Percentiles rank a stretch among this genome's conserved stretches.
phyloP scores from a whole-genome alignment of 92 coral and sea anemone genomes.

The Porites rus region DNA sequence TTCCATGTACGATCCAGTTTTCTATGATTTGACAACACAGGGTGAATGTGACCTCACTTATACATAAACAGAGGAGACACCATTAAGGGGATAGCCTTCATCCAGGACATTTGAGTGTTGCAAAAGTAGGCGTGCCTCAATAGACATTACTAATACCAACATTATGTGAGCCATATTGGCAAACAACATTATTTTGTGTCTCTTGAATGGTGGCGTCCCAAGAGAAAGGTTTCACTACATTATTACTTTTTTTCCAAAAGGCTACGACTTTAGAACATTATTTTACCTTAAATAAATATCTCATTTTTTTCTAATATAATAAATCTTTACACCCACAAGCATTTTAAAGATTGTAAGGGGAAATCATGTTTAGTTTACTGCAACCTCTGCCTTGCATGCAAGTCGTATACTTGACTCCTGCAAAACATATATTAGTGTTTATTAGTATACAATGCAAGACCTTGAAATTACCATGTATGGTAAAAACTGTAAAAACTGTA shows the following conservation, averaged over 20 bases:
- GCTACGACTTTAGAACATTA: not conserved
- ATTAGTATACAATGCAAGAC: not conserved
- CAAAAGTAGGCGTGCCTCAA: no score
- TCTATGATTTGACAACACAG: no score
- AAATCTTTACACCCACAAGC: not conserved
- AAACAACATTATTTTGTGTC: no score
- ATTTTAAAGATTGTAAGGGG: not conserved
- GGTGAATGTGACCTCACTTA: no score
- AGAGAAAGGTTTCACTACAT: not conserved
- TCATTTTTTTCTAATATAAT: slow-evolving; percentile 17
- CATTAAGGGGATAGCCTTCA: no score
- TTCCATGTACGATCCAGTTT: no score
- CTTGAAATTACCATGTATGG: no score
- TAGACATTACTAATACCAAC: no score
- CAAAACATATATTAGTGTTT: not conserved
- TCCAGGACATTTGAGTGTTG: no score
- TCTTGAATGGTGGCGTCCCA: not conserved
- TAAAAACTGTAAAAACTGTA: no score
- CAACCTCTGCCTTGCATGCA: slow-evolving; percentile 77
- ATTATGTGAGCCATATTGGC: no score
- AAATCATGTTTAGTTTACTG: slow-evolving; percentile 47
- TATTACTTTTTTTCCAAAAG: not conserved
- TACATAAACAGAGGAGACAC: no score
- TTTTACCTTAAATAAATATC: slow-evolving; percentile 14
- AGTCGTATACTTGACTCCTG: slow-evolving; percentile 90